A percentile compares a stretch with the other conserved stretches of the same genome.
Conservation (phyloP, 2,797 vertebrate species). For the Champsocephalus esox region DNA sequence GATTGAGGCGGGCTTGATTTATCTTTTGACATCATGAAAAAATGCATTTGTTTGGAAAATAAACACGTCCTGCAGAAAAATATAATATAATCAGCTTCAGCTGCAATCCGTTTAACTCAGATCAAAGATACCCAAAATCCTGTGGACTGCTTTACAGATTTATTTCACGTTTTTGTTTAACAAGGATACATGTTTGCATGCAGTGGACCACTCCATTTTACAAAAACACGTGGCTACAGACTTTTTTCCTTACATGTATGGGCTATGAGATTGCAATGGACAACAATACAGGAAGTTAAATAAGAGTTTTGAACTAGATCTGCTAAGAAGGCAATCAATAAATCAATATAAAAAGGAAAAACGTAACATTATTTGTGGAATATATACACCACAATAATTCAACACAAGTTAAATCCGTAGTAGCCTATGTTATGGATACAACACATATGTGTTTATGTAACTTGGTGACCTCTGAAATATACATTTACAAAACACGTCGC, state of each 20-base stretch:
- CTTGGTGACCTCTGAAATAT: no score
- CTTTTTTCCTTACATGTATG: neutral
- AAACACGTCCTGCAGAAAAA: neutral
- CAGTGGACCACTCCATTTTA: neutral
- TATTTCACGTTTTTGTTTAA: neutral
- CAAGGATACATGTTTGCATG: neutral
- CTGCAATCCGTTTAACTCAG: neutral
- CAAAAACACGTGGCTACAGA: neutral
- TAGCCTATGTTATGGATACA: no score
- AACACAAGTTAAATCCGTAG: no score
- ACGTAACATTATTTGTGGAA: neutral
- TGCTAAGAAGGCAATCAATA: neutral
- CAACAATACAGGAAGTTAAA: neutral
- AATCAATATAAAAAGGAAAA: neutral
- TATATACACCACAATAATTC: neutral
- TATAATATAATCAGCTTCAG: slow-evolving; percentile 10
- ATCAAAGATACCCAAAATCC: neutral
- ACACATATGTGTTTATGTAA: no score
- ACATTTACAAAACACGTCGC: neutral
- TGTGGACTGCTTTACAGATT: no score
- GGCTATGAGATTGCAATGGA: neutral
- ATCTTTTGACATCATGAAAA: slow-evolving; percentile 75
- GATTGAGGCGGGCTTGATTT: slow-evolving; percentile 88
- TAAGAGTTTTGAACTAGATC: slow-evolving; percentile 15
- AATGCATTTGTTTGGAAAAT: slow-evolving; percentile 21